Conservation (phyloP, 1,140 invertebrate species). For the Artemia franciscana region DNA sequence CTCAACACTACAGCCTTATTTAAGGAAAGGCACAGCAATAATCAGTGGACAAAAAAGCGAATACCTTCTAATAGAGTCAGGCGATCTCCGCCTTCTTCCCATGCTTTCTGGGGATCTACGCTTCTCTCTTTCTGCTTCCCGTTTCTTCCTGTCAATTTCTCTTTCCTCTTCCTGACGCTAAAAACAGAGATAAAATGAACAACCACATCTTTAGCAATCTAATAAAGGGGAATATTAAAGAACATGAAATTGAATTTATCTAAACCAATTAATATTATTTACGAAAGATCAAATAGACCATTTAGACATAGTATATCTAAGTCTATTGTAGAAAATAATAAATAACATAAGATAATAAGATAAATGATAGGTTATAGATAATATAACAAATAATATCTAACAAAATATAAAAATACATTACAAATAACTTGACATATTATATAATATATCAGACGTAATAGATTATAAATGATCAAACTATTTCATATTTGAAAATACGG, state of each 20-base stretch:
- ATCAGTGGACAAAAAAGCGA: neutral
- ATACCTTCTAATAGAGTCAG: neutral
- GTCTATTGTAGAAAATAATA: too few relatives aligned
- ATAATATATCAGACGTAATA: too few relatives aligned
- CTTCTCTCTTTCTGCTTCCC: neutral
- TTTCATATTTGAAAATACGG: too few relatives aligned
- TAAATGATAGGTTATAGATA: too few relatives aligned
- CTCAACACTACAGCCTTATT: too few relatives aligned
- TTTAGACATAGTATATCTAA: neutral
- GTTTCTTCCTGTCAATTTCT: constrained; percentile 16
- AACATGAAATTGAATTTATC: constrained; percentile 2
- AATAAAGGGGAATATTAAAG: neutral
- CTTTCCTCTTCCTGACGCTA: constrained; percentile 18
- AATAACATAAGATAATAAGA: too few relatives aligned
- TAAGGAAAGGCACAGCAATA: too few relatives aligned
- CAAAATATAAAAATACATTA: too few relatives aligned
- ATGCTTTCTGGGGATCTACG: neutral
- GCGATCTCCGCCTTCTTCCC: neutral
- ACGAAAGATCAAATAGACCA: neutral
- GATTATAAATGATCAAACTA: too few relatives aligned
- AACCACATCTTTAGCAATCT: neutral
- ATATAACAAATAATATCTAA: too few relatives aligned
- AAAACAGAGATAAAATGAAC: constrained; percentile 2
- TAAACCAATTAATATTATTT: too few relatives aligned
- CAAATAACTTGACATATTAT: too few relatives aligned